Evolutionary conservation across 2,113 vertebrate genomes (phyloP).

Genomic region (Phaetusa simplex): DNA sequence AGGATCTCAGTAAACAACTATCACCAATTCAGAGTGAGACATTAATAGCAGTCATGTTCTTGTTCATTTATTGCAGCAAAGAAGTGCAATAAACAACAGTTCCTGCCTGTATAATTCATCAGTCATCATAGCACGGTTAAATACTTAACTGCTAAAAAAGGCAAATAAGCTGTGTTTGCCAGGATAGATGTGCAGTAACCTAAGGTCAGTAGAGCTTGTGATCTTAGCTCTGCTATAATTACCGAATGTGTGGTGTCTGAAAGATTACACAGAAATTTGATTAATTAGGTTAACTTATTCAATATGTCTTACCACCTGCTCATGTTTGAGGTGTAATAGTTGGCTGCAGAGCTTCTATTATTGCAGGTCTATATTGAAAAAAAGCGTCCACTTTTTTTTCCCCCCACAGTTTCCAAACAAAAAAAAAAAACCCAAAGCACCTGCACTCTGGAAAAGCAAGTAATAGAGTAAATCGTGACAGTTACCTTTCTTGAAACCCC

Average conservation of each 20-base stretch:
- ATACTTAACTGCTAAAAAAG: neutral
- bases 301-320: neutral
- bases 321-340: neutral
- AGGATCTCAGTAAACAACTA: neutral
- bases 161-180: neutral
- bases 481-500: constrained; percentile 5
- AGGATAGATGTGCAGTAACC: neutral
- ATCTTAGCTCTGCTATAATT: neutral
- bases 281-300: neutral
- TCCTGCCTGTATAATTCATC: neutral
- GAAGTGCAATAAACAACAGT: neutral
- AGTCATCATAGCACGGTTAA: neutral
- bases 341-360: neutral
- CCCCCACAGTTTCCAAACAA: neutral
- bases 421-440: neutral
- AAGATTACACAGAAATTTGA: neutral
- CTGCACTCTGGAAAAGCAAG: neutral
- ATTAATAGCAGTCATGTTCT: neutral
- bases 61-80: neutral
- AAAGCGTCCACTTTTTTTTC: neutral
- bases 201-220: neutral
- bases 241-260: neutral
- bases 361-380: neutral
- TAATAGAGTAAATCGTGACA: neutral
- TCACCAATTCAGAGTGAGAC: neutral